Base-by-base conservation (phyloP, 2,113 vertebrate genomes). In the Sialia sialis region DNA sequence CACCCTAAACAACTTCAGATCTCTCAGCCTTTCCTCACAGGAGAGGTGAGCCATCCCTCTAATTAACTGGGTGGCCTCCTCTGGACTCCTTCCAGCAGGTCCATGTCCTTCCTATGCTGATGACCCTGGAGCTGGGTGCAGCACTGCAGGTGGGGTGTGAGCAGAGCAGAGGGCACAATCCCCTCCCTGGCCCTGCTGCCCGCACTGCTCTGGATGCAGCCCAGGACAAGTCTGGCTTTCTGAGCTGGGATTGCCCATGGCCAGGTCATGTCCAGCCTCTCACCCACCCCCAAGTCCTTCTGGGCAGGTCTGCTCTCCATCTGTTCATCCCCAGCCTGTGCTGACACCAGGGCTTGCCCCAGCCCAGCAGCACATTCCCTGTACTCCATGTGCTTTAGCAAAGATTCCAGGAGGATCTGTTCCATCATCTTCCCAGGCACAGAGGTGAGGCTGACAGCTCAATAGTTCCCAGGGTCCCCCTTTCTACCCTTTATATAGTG, bases 11-110 rank as follows among this genome's bases (percentile, higher is more conserved):
- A 64, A 56, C 11, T 8, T 15, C 32, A 20, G 7, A 30, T 63
- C 16, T 63, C 41, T 18, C 49, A 72, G 49, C 25, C 34, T 49
- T 63, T 56, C 34, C 56, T 72, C 25, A 21, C 4, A 49, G 29
- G 13, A 63, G 25, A 29, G 7, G 6, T 29, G 27, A 8, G n/a
- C 22, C 18, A 38, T n/a, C 8, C 7, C 56, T 62, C 23, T 13
- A 16, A 13, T 39, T 13, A 44, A 4, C 15, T 29, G 9, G 7
- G 8, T 51, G 32, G 6, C 5, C 18, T 29, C 3, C 10, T 38
- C 32, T 38, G 3, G 2, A 2, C 38, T 38, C 0, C 0, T 16
- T 44, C 36, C 43, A 73, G 4, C 51, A 51, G 32, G 1, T 25
- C 10, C 2, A 2, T 66, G 44, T 5, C 10, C 6, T n/a, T 10